Percentiles rank a stretch among this genome's conserved stretches.
These are phyloP conservation scores for Falco naumanni DNA, from an alignment of 2,797 vertebrate species.

Conservation along the genomic window DNA sequence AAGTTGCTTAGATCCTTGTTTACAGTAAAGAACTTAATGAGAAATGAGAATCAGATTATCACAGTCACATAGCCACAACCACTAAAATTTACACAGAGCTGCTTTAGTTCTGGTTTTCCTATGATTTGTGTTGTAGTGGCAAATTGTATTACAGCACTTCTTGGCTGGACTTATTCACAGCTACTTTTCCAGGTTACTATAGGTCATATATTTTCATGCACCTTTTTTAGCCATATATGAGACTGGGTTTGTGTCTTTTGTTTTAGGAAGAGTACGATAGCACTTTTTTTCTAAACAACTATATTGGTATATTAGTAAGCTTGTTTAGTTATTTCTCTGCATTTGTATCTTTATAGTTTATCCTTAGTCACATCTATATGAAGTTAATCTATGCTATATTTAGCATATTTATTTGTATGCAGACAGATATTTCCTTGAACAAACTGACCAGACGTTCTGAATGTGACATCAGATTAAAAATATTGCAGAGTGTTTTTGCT, in stretches of 20 bases:
- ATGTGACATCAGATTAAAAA: conserved; percentile 37
- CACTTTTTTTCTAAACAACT: not conserved
- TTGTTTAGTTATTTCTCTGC: not conserved
- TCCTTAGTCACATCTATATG: not conserved
- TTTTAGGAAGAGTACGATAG: not conserved
- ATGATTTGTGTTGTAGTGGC: not conserved
- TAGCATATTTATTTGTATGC: not conserved
- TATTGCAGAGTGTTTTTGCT: not conserved
- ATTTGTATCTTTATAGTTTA: not conserved
- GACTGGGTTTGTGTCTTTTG: not conserved
- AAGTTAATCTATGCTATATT: not conserved
- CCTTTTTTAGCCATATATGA: not conserved
- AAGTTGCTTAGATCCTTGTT: not conserved
- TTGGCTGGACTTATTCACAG: not conserved
- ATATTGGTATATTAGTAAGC: not conserved
- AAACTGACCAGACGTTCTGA: not conserved
- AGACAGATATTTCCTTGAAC: conserved; percentile 12
- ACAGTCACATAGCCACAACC: not conserved
- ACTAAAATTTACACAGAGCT: not conserved
- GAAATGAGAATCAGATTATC: not conserved
- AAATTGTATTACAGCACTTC: not conserved
- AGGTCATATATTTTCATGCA: not conserved
- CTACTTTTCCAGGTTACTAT: not conserved
- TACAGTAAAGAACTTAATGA: not conserved
- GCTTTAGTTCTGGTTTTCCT: not conserved